Base-by-base conservation (phyloP, 2,113 vertebrate genomes). In the Erythrolamprus reginae region DNA sequence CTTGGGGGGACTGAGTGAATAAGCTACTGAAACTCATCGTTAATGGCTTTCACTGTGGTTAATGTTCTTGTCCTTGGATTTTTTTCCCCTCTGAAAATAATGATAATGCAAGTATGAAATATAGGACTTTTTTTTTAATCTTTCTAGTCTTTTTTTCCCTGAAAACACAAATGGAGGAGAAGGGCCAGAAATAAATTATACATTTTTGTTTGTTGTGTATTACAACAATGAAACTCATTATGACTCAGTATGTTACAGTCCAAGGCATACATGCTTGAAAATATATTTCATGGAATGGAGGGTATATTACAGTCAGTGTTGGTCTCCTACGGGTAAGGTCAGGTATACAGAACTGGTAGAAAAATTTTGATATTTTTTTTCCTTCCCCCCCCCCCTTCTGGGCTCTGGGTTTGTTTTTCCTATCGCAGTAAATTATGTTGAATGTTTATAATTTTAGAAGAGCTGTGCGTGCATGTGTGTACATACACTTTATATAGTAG, bases 1-100 rank as follows among this genome's bases (percentile, higher is more conserved):
- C 88, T 86, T 86, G 45, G 3, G 9, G 9, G 58, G 26, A 91
- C 50, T 65, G 12, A 53, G 23, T 58, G 51, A 77, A 70, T 55
- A 77, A 45, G 45, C 38, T 89, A 51, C 24, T 61, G 52, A 82
- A 86, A 55, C 17, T 88, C 56, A 42, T 86, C 9, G 13, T 58
- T 83, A 89, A 87, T 82, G 50, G 87, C 53, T 85, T 85, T 53
- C 87, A 9, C 4, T 89, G 19, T 65, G 48, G 77, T 53, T 91
- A 70, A 91, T 84, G 82, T 89, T 89, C 82, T 88, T 53, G 42
- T 24, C 77, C 61, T 56, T 82, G 51, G 86, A 23, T 58, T 77
- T 42, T 15, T 21, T 51, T 51, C 28, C n/a, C 82, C 23, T 89
- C 61, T 17, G 1, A 55, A 26, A 56, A 87, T 65, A 52, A 65